These are phyloP conservation scores for Tympanuchus pallidicinctus DNA, from an alignment of 2,113 vertebrate genomes.

Conservation along the genomic window DNA sequence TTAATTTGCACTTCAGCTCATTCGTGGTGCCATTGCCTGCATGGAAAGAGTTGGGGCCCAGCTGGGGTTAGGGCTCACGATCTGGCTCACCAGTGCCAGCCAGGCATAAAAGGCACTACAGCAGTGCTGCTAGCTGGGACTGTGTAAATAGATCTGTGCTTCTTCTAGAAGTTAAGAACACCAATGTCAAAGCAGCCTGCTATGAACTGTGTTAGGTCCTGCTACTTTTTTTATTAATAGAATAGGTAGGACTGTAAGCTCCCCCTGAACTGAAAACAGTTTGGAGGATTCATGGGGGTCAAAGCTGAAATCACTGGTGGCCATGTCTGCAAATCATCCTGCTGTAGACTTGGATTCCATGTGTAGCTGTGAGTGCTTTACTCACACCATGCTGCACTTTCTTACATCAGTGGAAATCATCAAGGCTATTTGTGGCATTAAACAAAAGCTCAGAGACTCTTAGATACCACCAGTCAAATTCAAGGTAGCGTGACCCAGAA, in stretches of 20 bases:
- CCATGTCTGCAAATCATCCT: no score
- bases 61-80: neutral
- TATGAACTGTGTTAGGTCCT: neutral
- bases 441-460: neutral
- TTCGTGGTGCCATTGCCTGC: neutral
- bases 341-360: neutral
- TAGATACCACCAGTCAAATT: neutral
- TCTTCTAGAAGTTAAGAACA: neutral
- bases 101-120: neutral
- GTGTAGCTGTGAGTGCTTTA: neutral
- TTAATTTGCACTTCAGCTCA: neutral
- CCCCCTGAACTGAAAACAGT: accelerated
- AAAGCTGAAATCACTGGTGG: neutral
- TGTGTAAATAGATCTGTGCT: neutral
- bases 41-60: neutral
- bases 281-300: neutral
- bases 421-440: neutral
- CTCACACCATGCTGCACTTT: neutral
- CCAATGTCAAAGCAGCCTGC: neutral
- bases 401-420: neutral
- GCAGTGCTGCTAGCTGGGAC: neutral
- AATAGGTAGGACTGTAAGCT: neutral
- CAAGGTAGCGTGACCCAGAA: neutral
- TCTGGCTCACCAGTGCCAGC: accelerated
- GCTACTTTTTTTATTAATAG: neutral